Conservation (phyloP, 2,888 invertebrate genomes). For the Caprella mutica region DNA sequence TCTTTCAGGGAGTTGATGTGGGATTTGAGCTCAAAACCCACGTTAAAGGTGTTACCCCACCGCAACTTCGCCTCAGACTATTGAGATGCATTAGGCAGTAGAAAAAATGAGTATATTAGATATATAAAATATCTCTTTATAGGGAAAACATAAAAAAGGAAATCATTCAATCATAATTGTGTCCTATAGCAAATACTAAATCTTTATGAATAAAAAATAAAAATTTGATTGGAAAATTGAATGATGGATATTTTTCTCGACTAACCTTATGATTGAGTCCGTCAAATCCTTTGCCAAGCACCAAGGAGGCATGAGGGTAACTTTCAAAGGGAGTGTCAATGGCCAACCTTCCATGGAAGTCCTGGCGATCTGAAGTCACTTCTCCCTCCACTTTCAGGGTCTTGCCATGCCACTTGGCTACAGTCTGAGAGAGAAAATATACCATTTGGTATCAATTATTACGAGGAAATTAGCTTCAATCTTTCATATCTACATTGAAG, state of each 20-base stretch:
- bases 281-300: constrained; percentile 13
- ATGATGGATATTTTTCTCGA: neutral
- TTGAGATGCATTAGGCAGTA: too few relatives aligned
- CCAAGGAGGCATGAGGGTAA: constrained; percentile 10
- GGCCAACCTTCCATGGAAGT: constrained; percentile 23
- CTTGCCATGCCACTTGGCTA: constrained; percentile 5
- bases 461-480: too few relatives aligned
- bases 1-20: constrained; percentile 18
- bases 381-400: constrained; percentile 18
- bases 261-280: constrained; percentile 3
- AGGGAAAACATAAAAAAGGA: too few relatives aligned
- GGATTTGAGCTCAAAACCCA: constrained; percentile 19
- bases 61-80: constrained; percentile 22
- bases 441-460: too few relatives aligned
- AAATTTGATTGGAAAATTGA: too few relatives aligned
- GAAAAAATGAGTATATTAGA: too few relatives aligned
- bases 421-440: too few relatives aligned
- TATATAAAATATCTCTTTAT: too few relatives aligned
- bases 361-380: constrained; percentile 17
- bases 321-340: constrained; percentile 16
- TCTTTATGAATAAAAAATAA: too few relatives aligned
- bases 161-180: too few relatives aligned
- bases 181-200: too few relatives aligned
- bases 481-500: too few relatives aligned
- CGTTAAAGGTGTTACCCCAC: constrained; percentile 20